A percentile compares a stretch with the other conserved stretches of the same genome.
phyloP scores from a whole-genome alignment of 2,113 vertebrate genomes.

The Mustelus asterias region DNA sequence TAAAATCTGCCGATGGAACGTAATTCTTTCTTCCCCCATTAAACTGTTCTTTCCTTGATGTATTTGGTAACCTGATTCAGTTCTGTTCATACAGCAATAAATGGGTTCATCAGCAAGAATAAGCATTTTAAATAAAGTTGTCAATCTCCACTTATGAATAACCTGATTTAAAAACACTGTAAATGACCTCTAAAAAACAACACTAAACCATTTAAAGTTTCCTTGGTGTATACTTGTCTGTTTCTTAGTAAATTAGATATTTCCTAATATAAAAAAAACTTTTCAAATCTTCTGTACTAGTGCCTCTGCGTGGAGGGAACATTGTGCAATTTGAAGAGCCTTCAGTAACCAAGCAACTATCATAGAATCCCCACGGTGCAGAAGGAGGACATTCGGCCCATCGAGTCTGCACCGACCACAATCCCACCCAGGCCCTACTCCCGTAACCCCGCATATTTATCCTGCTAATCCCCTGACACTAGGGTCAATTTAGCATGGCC shows the following conservation, averaged over 20 bases:
- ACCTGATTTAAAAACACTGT: not conserved
- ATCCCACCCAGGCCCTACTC: no score
- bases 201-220: not conserved
- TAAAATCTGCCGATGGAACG: not conserved
- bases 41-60: not conserved
- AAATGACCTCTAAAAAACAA: not conserved
- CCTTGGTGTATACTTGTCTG: not conserved
- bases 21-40: not conserved
- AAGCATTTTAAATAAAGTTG: not conserved
- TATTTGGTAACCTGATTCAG: not conserved
- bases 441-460: no score
- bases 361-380: not conserved
- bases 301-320: not conserved
- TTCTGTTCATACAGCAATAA: not conserved
- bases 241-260: not conserved
- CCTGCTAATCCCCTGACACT: no score
- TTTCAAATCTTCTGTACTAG: not conserved
- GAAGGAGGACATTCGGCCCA: not conserved
- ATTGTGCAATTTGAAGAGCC: not conserved
- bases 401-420: no score
- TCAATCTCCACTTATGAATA: not conserved
- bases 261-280: not conserved
- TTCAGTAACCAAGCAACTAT: not conserved
- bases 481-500: no score
- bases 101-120: not conserved